phyloP scores from a whole-genome alignment of 1,140 invertebrate species.

The Brachionus asplanchnoidis region DNA sequence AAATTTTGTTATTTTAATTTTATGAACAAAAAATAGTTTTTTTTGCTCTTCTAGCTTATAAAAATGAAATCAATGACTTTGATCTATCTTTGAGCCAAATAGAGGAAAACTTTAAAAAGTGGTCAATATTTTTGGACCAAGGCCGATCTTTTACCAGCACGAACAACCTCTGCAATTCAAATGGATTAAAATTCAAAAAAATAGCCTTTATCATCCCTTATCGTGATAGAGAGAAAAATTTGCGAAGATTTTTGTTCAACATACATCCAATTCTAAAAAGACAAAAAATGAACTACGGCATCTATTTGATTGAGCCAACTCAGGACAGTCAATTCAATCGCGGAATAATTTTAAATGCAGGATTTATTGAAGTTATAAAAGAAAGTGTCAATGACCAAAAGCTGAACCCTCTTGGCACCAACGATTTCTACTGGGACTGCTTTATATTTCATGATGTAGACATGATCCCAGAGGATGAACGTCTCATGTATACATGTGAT shows the following conservation, averaged over 20 bases:
- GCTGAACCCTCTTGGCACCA: conserved; percentile 52
- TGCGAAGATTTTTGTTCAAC: not conserved
- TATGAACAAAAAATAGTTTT: no score
- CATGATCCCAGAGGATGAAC: conserved; percentile 78
- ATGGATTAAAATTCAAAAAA: not conserved
- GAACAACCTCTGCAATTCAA: not conserved
- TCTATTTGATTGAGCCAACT: conserved; percentile 54
- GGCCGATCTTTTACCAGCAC: not conserved
- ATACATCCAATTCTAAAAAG: conserved; percentile 45
- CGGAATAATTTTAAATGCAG: conserved; percentile 87
- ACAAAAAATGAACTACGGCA: conserved; percentile 50
- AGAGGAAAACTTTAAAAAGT: not conserved
- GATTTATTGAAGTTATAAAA: conserved; percentile 72
- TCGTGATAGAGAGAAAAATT: not conserved
- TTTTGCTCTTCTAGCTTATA: not conserved
- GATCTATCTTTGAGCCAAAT: not conserved
- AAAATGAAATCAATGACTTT: not conserved
- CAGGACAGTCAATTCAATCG: conserved; percentile 75
- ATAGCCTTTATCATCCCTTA: not conserved
- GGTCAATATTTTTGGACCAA: not conserved
- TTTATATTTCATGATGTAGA: conserved; percentile 90
- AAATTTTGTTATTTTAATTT: no score
- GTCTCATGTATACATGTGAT: conserved; percentile 81
- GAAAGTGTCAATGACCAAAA: conserved; percentile 52
- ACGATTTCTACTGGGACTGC: conserved; percentile 67